These are phyloP conservation scores for Neoascia interrupta DNA, from an alignment of 2,888 invertebrate genomes.

Conservation along the genomic window DNA sequence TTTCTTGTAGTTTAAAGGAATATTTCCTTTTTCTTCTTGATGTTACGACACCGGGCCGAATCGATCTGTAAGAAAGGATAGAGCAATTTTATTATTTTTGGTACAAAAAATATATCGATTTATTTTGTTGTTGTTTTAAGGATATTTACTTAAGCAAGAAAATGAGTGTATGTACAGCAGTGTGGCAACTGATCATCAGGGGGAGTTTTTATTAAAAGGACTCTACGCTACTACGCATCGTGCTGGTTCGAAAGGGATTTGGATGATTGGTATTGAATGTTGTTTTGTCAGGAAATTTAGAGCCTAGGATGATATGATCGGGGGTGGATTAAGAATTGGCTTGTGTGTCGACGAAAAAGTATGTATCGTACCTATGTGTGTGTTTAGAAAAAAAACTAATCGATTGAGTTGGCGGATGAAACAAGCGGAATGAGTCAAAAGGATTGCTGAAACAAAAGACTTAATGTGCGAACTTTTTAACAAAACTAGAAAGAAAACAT, in stretches of 20 bases:
- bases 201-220: background rate
- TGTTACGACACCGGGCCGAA: conserved; percentile 46
- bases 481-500: no score
- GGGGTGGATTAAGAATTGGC: conserved; percentile 35
- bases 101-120: conserved; percentile 23
- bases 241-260: conserved; percentile 34
- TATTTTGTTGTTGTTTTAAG: conserved; percentile 37
- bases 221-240: conserved; percentile 3
- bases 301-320: conserved; percentile 37
- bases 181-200: no score
- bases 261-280: conserved; percentile 49
- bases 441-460: no score
- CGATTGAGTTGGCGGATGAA: no score
- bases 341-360: no score
- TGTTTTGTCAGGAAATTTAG: conserved; percentile 50
- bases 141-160: conserved; percentile 33
- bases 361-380: no score
- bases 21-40: conserved; percentile 34
- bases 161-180: no score
- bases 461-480: no score
- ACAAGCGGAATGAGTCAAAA: no score
- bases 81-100: conserved; percentile 19
- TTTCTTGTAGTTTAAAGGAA: conserved; percentile 36
- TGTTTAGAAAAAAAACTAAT: no score
- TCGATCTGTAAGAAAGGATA: conserved; percentile 37